Evolutionary conservation across 2,113 vertebrate species (phyloP).

Genomic region (Collichthys lucidus): DNA sequence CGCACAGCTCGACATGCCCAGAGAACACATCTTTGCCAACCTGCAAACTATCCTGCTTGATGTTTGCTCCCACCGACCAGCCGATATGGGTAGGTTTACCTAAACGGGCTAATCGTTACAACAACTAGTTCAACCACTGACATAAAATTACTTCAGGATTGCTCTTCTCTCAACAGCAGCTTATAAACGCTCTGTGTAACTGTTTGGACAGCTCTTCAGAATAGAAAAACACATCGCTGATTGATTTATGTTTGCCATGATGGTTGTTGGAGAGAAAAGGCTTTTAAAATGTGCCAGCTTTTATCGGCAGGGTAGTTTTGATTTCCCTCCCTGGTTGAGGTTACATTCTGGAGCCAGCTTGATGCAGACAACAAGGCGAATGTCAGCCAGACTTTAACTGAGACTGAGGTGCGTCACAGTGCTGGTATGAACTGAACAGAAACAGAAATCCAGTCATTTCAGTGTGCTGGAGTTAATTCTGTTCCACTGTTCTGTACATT

Average conservation of each 20-base stretch:
- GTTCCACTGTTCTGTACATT: not conserved
- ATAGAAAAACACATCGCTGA: not conserved
- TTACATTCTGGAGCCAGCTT: not conserved
- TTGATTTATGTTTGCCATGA: not conserved
- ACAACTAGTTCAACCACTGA: not conserved
- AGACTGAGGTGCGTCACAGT: not conserved
- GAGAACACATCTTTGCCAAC: conserved; percentile 89
- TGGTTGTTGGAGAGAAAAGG: not conserved
- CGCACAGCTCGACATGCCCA: conserved; percentile 90
- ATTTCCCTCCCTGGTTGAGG: not conserved
- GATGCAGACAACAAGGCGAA: not conserved
- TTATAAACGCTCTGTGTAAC: not conserved
- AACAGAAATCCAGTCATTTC: not conserved
- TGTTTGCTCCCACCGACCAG: conserved; percentile 86
- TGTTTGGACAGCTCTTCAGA: not conserved
- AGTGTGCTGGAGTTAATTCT: not conserved
- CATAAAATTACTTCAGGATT: not conserved
- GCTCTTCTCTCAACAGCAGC: not conserved
- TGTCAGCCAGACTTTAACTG: not conserved
- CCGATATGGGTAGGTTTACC: conserved; percentile 81
- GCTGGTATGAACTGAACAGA: not conserved
- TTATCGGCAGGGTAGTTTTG: not conserved
- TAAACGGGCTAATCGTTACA: not conserved
- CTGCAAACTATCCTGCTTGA: conserved; percentile 86
- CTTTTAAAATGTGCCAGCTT: not conserved